phyloP scores from a whole-genome alignment of 1,140 invertebrate genomes.

The Andrena cerasifolii region DNA sequence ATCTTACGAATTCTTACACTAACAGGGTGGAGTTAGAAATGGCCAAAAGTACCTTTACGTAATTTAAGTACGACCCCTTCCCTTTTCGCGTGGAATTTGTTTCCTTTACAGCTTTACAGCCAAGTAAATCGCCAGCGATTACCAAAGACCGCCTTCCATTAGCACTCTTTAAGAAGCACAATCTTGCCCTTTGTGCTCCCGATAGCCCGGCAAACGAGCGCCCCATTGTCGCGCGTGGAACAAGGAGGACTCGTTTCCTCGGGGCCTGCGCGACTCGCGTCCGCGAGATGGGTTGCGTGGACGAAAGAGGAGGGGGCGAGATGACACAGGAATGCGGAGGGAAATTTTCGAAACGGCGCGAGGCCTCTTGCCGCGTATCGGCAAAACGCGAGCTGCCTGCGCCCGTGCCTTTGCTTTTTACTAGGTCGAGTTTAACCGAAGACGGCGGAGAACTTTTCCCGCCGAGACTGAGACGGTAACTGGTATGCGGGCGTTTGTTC shows the following conservation, averaged over 20 bases:
- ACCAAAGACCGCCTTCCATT: too few species aligned
- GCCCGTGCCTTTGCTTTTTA: slow-evolving; percentile 33
- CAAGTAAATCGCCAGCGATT: too few species aligned
- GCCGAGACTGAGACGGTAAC: neutral
- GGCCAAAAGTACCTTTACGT: too few species aligned
- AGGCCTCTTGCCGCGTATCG: neutral
- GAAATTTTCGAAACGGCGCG: slow-evolving; percentile 40
- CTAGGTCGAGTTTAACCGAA: neutral
- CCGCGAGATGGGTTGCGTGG: slow-evolving; percentile 22
- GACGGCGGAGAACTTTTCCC: too few species aligned
- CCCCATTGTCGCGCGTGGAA: neutral
- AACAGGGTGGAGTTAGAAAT: too few species aligned
- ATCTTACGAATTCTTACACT: too few species aligned
- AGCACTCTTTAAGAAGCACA: too few species aligned
- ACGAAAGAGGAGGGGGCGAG: neutral
- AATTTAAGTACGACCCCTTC: too few species aligned
- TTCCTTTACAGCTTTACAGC: too few species aligned
- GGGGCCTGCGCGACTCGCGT: neutral
- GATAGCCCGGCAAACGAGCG: neutral
- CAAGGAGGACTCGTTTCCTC: neutral
- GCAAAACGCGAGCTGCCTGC: slow-evolving; percentile 13
- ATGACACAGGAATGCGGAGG: slow-evolving; percentile 4
- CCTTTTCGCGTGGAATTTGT: too few species aligned
- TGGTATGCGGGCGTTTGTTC: slow-evolving; percentile 29
- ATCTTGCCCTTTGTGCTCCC: neutral